Evolutionary conservation across 2,888 invertebrate genomes (phyloP).

Genomic region (Erannis defoliaria): DNA sequence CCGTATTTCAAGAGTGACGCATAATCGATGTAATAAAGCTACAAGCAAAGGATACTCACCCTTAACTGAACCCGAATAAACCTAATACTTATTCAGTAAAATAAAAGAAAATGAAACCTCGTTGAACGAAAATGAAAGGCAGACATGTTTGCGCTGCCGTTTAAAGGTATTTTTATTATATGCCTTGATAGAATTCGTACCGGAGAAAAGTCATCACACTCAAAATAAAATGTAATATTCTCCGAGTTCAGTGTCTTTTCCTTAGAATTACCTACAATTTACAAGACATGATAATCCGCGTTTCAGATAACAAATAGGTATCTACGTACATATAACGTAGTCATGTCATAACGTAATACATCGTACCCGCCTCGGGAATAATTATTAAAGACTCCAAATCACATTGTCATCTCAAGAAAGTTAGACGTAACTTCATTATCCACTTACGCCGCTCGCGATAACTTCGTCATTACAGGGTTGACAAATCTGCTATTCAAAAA

Average conservation of each 20-base stretch:
- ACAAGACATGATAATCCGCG: conserved; percentile 14
- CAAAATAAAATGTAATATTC: conserved; percentile 33
- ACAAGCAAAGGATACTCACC: conserved; percentile 61
- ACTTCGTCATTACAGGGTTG: conserved; percentile 35
- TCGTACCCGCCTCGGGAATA: conserved; percentile 22
- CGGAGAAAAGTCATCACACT: conserved; percentile 31
- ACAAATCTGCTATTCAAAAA: conserved; percentile 34
- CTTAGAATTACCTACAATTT: conserved; percentile 30
- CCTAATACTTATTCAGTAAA: conserved; percentile 38
- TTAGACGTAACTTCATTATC: conserved; percentile 38
- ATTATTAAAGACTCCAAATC: conserved; percentile 34
- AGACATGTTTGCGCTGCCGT: conserved; percentile 28
- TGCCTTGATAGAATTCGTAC: conserved; percentile 31
- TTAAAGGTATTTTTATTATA: conserved; percentile 35
- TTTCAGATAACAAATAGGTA: conserved; percentile 13
- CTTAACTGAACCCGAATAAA: conserved; percentile 42
- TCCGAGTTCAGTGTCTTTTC: conserved; percentile 21
- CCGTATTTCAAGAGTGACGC: conserved; percentile 71
- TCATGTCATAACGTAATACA: conserved; percentile 10
- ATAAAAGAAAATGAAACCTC: conserved; percentile 44
- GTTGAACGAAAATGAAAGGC: conserved; percentile 38
- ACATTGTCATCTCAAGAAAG: conserved; percentile 32
- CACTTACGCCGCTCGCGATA: conserved; percentile 30
- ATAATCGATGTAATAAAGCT: conserved; percentile 67
- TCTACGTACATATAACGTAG: background rate